Percentiles rank a stretch among this genome's conserved stretches.
Evolutionary conservation across 2,888 invertebrate genomes (phyloP).

Genomic region (Cephus runcator): DNA sequence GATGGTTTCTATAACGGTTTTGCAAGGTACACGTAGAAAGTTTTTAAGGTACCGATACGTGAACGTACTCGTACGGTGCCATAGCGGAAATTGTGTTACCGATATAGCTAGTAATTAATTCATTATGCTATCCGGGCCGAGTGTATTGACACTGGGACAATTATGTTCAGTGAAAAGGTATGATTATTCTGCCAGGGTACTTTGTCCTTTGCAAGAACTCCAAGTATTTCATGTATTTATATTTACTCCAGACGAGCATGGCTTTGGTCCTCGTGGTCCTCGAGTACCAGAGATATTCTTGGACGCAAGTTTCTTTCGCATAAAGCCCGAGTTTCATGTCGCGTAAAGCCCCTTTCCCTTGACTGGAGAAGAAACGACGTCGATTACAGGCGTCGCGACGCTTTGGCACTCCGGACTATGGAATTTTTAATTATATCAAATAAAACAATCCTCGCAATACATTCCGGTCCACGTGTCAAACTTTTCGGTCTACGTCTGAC

Average conservation of each 20-base stretch:
- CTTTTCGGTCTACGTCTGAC: too few relatives aligned
- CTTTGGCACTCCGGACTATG: not conserved
- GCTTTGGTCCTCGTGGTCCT: not conserved
- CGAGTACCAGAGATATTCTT: not conserved
- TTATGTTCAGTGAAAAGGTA: not conserved
- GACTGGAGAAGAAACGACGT: not conserved
- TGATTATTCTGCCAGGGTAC: not conserved
- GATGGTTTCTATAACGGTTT: not conserved
- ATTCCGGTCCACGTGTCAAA: not conserved
- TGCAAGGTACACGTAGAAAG: not conserved
- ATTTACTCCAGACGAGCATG: not conserved
- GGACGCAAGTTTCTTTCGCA: not conserved
- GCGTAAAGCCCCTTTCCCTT: not conserved
- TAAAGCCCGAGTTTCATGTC: not conserved
- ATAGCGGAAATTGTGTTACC: not conserved
- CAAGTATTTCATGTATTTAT: not conserved
- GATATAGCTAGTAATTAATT: not conserved
- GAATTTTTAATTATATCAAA: not conserved
- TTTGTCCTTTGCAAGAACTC: not conserved
- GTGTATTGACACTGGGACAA: not conserved
- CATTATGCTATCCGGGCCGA: not conserved
- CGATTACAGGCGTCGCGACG: not conserved
- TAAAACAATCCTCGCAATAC: not conserved
- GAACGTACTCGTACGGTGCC: not conserved
- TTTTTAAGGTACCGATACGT: not conserved